phyloP scores from a whole-genome alignment of 2,888 invertebrate species.

The Drosophila recens region DNA sequence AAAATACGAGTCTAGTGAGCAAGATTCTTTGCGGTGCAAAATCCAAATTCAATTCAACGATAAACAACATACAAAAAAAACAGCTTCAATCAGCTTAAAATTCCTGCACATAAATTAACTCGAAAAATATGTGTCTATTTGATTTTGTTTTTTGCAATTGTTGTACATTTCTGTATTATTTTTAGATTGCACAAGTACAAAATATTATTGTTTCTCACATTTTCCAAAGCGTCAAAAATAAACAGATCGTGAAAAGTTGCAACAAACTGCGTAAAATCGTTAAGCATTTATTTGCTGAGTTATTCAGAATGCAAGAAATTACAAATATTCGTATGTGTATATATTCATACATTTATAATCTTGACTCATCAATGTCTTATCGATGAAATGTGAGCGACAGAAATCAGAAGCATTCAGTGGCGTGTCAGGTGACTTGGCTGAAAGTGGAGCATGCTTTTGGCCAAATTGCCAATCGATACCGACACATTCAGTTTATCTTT shows the following conservation, averaged over 20 bases:
- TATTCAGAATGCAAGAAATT: constrained; percentile 6
- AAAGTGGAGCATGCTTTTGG: constrained; percentile 38
- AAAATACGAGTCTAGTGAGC: constrained; percentile 34
- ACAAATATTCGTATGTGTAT: neutral
- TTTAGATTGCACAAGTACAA: constrained; percentile 26
- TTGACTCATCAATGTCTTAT: constrained; percentile 11
- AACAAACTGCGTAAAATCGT: constrained; percentile 51
- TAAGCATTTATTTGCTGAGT: constrained; percentile 23
- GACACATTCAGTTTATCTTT: constrained; percentile 29
- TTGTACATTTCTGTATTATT: constrained; percentile 50
- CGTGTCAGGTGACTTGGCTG: constrained; percentile 40
- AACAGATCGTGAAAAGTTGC: constrained; percentile 60
- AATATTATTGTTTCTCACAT: constrained; percentile 28
- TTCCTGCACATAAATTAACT: constrained; percentile 45
- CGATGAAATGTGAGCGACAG: constrained; percentile 20
- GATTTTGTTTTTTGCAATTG: constrained; percentile 19
- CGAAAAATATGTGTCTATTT: constrained; percentile 16
- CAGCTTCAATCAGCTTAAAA: constrained; percentile 52
- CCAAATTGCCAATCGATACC: constrained; percentile 37
- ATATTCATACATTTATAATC: neutral
- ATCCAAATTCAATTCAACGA: constrained; percentile 28
- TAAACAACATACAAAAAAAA: constrained; percentile 44
- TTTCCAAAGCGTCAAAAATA: constrained; percentile 29
- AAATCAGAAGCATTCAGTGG: constrained; percentile 8
- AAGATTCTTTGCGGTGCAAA: constrained; percentile 28